These are phyloP conservation scores for Tragulus kanchil DNA, from an alignment of 2,113 vertebrate genomes.

Conservation along the genomic window DNA sequence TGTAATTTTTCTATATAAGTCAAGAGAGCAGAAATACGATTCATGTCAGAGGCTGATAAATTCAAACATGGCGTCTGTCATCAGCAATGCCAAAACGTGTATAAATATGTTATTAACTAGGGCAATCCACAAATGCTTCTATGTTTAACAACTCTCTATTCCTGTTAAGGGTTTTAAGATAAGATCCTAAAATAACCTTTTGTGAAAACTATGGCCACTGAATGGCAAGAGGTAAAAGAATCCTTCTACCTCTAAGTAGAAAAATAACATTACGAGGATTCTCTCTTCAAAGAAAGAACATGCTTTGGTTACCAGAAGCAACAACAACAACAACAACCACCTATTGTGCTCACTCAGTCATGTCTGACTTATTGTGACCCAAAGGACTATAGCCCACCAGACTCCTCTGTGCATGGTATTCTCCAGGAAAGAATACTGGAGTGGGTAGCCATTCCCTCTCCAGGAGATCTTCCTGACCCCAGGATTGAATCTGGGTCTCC, in stretches of 20 bases:
- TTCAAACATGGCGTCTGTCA: slow-evolving; percentile 46
- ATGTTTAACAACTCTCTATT: slow-evolving; percentile 8
- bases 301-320: neutral
- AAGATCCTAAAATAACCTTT: slow-evolving; percentile 1
- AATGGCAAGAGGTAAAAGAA: neutral
- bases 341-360: no score
- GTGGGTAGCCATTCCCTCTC: no score
- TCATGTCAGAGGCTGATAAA: slow-evolving; percentile 26
- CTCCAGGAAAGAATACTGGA: no score
- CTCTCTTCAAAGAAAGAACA: neutral
- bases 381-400: no score
- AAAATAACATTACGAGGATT: neutral
- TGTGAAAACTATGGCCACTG: neutral
- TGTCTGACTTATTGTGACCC: no score
- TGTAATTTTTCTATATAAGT: slow-evolving; percentile 30
- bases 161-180: neutral
- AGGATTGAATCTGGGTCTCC: no score
- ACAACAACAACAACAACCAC: neutral
- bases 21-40: slow-evolving; percentile 11
- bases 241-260: neutral
- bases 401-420: no score
- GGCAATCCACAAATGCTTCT: neutral
- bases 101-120: slow-evolving; percentile 47
- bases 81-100: neutral
- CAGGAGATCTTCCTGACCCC: no score